These are phyloP conservation scores for Amiota mariae DNA, from an alignment of 2,888 invertebrate genomes.

Conservation along the genomic window DNA sequence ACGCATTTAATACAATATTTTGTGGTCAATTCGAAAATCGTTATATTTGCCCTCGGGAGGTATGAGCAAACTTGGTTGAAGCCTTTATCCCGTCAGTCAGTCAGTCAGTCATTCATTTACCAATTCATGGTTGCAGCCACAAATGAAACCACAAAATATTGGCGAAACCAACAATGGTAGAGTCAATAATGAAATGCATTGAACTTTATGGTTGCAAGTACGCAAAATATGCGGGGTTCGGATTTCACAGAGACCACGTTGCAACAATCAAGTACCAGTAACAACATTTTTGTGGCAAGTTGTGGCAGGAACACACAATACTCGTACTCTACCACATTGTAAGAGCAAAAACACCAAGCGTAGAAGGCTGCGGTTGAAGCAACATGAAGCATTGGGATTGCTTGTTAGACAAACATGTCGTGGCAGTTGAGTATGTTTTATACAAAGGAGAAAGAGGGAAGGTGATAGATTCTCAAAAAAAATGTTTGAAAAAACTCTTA, in stretches of 20 bases:
- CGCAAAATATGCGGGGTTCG: constrained; percentile 8
- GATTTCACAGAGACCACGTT: not conserved
- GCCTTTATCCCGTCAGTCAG: too few species aligned
- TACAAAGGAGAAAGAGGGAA: too few species aligned
- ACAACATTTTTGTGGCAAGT: not conserved
- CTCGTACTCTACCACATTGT: not conserved
- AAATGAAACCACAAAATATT: too few species aligned
- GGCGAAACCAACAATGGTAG: too few species aligned
- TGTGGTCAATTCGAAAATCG: too few species aligned
- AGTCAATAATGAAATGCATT: constrained; percentile 1
- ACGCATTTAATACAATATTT: not conserved
- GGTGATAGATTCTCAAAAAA: too few species aligned
- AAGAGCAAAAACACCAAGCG: not conserved
- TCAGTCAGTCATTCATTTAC: too few species aligned
- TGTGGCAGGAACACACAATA: not conserved
- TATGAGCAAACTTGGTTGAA: too few species aligned
- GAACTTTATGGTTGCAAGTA: constrained; percentile 12
- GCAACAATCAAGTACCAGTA: too few species aligned
- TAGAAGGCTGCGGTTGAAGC: not conserved
- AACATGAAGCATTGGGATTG: constrained; percentile 16
- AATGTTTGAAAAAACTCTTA: too few species aligned
- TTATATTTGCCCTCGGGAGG: too few species aligned
- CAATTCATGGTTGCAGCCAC: too few species aligned
- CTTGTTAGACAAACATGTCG: constrained; percentile 15
- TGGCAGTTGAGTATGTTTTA: not conserved